Evolutionary conservation across 2,797 vertebrate species (phyloP), one percentile per base, ranked within the genome.

Genomic region (Acanthurus lineatus): DNA sequence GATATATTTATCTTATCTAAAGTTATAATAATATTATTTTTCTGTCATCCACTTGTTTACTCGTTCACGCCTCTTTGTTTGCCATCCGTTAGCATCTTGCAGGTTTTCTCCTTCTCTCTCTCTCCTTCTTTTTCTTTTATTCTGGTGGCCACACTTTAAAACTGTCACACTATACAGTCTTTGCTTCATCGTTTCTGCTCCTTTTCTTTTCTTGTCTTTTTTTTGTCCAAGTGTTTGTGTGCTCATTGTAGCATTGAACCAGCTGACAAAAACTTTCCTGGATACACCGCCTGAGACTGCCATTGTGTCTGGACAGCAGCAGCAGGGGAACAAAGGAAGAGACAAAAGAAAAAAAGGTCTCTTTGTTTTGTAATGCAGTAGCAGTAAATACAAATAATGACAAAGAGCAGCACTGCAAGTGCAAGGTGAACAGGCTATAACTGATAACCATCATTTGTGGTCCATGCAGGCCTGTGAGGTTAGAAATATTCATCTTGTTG

Each of bases 231-330:
- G 4, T 65, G 15, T 70, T 28, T 73, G 68, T 63, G 45, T 45
- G 7, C 61, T 38, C 38, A 74, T 47, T 47, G 54, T 35, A 15
- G 22, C 22, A 53, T 35, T 0, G 6, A 60, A 47, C 38, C 49
- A 53, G 25, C 59, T 68, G 61, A 60, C 47, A 52, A 47, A 32
- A 91, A 88, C 81, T 90, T 89, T 82, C 59, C 73, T 84, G 79
- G 63, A 61, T 78, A 69, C 84, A 65, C 40, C 6, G 64, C 58
- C 53, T 76, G 77, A 84, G 85, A 85, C 77, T 22, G 40, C 79
- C 75, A 85, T 93, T 92, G 91, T 92, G 91, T 92, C 90, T 92
- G 91, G 82, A 78, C 82, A 69, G 76, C 78, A 78, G 69, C 81
- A 83, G 76, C 72, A 83, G 73, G 70, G 68, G 76, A 89, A 92